phyloP scores from a whole-genome alignment of 1,140 invertebrate species.

The Dendrolimus kikuchii region DNA sequence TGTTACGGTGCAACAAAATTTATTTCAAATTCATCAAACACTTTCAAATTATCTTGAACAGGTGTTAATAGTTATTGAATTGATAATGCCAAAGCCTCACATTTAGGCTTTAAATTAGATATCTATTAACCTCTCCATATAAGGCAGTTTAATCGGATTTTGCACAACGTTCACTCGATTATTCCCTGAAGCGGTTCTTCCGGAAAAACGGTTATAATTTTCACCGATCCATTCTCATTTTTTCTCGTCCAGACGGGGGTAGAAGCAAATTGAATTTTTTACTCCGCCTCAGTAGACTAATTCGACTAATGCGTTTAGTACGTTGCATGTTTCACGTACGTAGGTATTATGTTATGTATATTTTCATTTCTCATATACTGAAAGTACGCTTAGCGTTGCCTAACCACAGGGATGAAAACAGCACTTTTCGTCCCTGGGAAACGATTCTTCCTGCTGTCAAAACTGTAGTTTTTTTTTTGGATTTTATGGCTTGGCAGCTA shows the following conservation, averaged over 20 bases:
- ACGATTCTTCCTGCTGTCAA: no score
- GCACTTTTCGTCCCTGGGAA: no score
- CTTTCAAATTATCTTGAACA: no score
- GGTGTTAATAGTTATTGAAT: no score
- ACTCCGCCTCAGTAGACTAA: slow-evolving; percentile 58
- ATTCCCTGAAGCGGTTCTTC: slow-evolving; percentile 31
- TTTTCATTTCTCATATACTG: not conserved
- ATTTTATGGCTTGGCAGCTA: no score
- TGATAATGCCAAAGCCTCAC: no score
- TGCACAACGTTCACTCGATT: slow-evolving; percentile 38
- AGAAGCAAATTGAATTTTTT: slow-evolving; percentile 67
- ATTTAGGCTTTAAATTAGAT: slow-evolving; percentile 9
- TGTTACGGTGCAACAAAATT: no score
- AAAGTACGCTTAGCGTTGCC: no score
- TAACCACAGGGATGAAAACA: no score
- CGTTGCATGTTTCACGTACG: slow-evolving; percentile 33
- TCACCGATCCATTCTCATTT: slow-evolving; percentile 36
- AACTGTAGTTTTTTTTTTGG: no score
- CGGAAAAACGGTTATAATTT: slow-evolving; percentile 63
- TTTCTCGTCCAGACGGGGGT: slow-evolving; percentile 39
- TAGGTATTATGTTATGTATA: slow-evolving; percentile 5
- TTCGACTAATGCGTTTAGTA: slow-evolving; percentile 62
- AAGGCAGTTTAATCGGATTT: slow-evolving; percentile 56
- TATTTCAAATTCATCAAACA: no score
- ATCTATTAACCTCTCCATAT: slow-evolving; percentile 33